phyloP scores from a whole-genome alignment of 2,797 vertebrate genomes.

The Sarcophilus harrisii region DNA sequence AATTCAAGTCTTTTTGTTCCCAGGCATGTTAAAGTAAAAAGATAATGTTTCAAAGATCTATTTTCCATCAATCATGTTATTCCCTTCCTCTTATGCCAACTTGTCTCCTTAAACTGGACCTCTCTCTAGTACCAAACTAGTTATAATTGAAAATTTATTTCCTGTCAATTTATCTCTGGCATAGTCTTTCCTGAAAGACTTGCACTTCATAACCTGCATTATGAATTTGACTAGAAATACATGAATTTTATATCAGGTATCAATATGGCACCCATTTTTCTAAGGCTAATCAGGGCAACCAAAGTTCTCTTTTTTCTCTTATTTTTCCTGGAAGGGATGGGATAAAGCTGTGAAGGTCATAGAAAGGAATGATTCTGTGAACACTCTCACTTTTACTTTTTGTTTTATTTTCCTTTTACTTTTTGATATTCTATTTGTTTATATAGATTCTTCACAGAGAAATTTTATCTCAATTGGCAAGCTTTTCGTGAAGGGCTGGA shows the following conservation, averaged over 20 bases:
- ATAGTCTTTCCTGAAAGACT: slow-evolving; percentile 37
- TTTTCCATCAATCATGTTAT: neutral
- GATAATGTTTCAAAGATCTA: too few species aligned
- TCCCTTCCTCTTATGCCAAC: neutral
- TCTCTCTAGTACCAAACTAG: neutral
- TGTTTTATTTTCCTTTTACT: neutral
- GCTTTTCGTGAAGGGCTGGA: neutral
- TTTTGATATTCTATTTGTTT: neutral
- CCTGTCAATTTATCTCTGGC: slow-evolving; percentile 19
- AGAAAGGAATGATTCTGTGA: neutral
- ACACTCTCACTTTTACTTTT: slow-evolving; percentile 14
- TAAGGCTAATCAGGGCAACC: slow-evolving; percentile 45
- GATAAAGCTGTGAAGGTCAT: neutral
- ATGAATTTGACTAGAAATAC: slow-evolving; percentile 54
- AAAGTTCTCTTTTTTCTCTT: neutral
- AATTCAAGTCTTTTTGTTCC: neutral
- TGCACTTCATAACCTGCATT: slow-evolving; percentile 57
- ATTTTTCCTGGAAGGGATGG: neutral
- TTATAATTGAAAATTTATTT: slow-evolving; percentile 49
- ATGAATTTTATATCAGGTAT: slow-evolving; percentile 61
- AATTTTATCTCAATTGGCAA: slow-evolving; percentile 15
- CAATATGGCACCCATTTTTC: slow-evolving; percentile 62
- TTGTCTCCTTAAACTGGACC: neutral
- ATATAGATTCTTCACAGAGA: slow-evolving; percentile 21
- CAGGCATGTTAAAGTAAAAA: neutral